Evolutionary conservation across 2,113 vertebrate genomes (phyloP), one percentile per base, ranked within the genome.

Genomic region (Melanerpes formicivorus): DNA sequence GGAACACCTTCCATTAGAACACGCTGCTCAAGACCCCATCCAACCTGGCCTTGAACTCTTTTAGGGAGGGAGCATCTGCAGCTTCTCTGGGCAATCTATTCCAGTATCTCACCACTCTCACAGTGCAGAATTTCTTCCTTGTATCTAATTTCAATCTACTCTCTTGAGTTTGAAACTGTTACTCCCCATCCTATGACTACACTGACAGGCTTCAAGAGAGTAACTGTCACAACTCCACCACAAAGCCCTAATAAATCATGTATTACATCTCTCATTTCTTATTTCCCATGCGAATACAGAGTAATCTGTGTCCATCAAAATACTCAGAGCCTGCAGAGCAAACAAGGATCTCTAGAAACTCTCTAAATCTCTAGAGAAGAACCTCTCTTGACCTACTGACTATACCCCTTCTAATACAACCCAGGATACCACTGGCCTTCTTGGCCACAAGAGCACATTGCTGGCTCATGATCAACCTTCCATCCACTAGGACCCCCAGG

Each of bases 181-280:
- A 29, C 40, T 11, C 40, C 63, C 13, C 8, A 18, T 9, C 27
- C 40, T 44, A 18, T 65, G 26, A 18, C 26, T 65, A 42, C 63
- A 42, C 37, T 46, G 42, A 29, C 15, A 21, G 16, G 26, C 34
- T 67, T 23, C 37, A n/a, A 54, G 18, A 23, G 17, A 65, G 30
- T 14, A 46, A 23, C 40, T 17, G 17, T 8, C 62, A 37, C 9
- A 18, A 2, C 34, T 64, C 12, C 50, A 26, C 30, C 63, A 17
- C 27, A 16, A 6, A 63, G 16, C 48, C 62, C 44, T 25, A 10
- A 22, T 0, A 6, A 1, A 14, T 4, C 3, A 2, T 21, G 54
- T 17, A 14, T 22, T 65, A n/a, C 56, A 64, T 29, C 40, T 62
- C 32, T 19, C 1, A 0, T n/a, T 42, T 82, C 50, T 55, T 40